Evolutionary conservation across 2,113 vertebrate genomes (phyloP), one percentile per base, ranked within the genome.

Genomic region (Eolophus roseicapilla): DNA sequence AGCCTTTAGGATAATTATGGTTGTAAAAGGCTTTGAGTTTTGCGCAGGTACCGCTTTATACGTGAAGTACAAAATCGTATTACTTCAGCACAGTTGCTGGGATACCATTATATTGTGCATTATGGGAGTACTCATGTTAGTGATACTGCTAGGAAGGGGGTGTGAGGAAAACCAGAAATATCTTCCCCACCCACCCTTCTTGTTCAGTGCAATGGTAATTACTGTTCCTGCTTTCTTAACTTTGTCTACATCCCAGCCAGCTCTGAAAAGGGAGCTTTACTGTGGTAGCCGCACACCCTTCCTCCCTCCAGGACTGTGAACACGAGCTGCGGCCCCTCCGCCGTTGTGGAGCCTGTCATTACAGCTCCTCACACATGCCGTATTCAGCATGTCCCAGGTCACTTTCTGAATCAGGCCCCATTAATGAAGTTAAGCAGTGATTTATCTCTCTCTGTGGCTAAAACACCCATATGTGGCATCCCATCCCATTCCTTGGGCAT

Each of bases 281-380:
- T 57, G 44, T 0, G 1, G 17, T 7, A 17, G 47, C 67, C 5
- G 1, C 59, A 12, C 13, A 1, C 14, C 10, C 60, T 68, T 59
- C 52, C 18, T 73, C 28, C 31, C 35, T 62, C 59, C 44, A 67
- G 41, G 12, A 16, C 24, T 59, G 27, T 1, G 13, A 67, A 6
- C 17, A 3, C 0, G 1, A 73, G 35, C 63, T 4, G 2, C 0
- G 1, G 55, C 18, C 33, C 17, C 52, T 44, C 1, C 0, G 46
- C 68, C 1, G 0, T 39, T 33, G 9, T 35, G 70, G 53, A 75
- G 33, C 74, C 49, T 6, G 1, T 19, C 63, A 63, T 13, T 3
- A 7, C 28, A 90, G 39, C 47, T 82, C 53, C 55, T 91, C 49
- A 28, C 41, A 6, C 0, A 2, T 37, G 55, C 46, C 7, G 10